Conservation (phyloP, 2,888 invertebrate genomes). For the Eupeodes latifasciatus region DNA sequence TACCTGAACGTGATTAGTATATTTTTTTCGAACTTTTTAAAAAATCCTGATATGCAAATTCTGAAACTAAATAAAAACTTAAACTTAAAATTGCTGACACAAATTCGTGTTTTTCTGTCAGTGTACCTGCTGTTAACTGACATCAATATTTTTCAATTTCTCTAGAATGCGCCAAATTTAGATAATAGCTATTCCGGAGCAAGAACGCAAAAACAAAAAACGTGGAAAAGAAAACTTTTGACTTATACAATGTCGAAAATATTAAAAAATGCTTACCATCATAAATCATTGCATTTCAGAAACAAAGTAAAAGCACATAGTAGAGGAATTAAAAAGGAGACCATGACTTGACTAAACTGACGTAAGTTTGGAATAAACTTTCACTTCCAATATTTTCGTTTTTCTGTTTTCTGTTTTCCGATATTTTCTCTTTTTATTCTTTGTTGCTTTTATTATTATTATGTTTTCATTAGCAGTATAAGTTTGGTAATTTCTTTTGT, state of each 20-base stretch:
- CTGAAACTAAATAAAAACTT: not conserved
- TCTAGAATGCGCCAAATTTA: constrained; percentile 22
- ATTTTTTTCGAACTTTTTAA: no score
- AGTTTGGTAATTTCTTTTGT: constrained; percentile 64
- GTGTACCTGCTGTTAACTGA: constrained; percentile 32
- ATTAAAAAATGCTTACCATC: constrained; percentile 51
- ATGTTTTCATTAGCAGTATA: constrained; percentile 57
- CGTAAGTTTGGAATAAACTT: constrained; percentile 28
- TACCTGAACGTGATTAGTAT: no score
- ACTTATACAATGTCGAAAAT: constrained; percentile 18
- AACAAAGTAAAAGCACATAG: constrained; percentile 24
- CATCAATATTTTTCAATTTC: constrained; percentile 2
- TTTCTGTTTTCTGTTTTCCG: not conserved
- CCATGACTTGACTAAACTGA: constrained; percentile 14
- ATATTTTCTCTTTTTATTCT: not conserved
- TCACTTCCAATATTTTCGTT: not conserved
- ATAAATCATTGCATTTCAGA: constrained; percentile 59
- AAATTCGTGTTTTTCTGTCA: not conserved
- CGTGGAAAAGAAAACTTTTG: constrained; percentile 4
- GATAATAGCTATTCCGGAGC: constrained; percentile 9
- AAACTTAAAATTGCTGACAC: not conserved
- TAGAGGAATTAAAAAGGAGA: not conserved
- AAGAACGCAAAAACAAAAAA: not conserved
- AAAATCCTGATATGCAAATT: not conserved
- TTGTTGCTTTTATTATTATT: constrained; percentile 19